Conservation (phyloP, 2,113 vertebrate species). For the Ceratotherium simum region DNA sequence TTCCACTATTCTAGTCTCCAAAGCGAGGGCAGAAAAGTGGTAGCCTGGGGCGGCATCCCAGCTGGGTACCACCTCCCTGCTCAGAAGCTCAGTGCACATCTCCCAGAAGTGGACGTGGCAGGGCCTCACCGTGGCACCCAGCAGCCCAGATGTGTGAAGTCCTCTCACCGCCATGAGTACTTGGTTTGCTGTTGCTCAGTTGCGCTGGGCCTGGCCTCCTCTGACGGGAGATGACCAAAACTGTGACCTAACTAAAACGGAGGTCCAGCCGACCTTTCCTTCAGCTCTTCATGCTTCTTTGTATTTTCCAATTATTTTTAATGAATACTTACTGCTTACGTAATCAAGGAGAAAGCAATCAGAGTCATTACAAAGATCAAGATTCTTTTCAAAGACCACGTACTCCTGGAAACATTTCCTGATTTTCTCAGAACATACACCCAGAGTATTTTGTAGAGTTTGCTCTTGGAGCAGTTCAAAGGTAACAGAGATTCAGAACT, state of each 20-base stretch:
- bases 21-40: neutral
- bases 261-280: neutral
- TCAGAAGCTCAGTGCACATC: neutral
- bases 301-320: neutral
- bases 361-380: neutral
- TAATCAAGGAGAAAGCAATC: neutral
- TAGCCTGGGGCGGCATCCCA: neutral
- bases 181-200: neutral
- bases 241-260: neutral
- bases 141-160: fast-evolving
- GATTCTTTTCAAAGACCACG: neutral
- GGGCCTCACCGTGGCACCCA: fast-evolving
- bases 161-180: fast-evolving
- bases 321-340: neutral
- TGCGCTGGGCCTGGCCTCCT: fast-evolving
- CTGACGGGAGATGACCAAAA: neutral
- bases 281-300: neutral
- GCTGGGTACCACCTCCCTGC: neutral
- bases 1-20: no score
- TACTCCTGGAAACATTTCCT: neutral
- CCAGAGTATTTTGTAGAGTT: neutral
- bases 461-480: neutral
- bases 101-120: fast-evolving
- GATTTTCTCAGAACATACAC: neutral
- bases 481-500: neutral